phyloP scores from a whole-genome alignment of 1,140 invertebrate genomes.

The Acromyrmex echinatior region DNA sequence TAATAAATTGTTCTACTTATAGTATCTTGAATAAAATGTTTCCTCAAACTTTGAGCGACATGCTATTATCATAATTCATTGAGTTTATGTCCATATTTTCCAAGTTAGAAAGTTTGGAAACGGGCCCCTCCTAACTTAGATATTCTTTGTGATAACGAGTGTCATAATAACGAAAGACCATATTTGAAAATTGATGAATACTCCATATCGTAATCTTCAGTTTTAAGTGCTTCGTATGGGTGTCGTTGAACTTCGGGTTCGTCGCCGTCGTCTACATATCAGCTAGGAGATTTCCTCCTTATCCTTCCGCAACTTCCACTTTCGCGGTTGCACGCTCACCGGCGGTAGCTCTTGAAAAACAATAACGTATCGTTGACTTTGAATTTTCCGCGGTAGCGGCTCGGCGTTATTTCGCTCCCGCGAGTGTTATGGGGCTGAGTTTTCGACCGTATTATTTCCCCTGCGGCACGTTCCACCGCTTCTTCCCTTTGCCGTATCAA shows the following conservation, averaged over 20 bases:
- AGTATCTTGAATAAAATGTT: not conserved
- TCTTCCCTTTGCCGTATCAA: conserved; percentile 13
- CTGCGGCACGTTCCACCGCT: conserved; percentile 71
- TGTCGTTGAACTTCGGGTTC: conserved; percentile 24
- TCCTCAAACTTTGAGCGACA: not conserved
- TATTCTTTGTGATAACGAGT: conserved; percentile 22
- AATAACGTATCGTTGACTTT: conserved; percentile 80
- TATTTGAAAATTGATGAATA: conserved; percentile 5
- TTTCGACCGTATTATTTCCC: conserved; percentile 79
- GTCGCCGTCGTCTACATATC: conserved; percentile 45
- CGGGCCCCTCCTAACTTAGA: not conserved
- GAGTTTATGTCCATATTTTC: not conserved
- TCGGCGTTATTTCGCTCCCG: conserved; percentile 75
- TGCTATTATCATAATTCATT: not conserved
- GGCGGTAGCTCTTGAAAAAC: conserved; percentile 75
- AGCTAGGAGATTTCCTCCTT: conserved; percentile 7
- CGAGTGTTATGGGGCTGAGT: conserved; percentile 53
- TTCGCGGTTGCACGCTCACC: conserved; percentile 52
- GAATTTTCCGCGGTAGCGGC: conserved; percentile 77
- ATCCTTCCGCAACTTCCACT: conserved; percentile 31
- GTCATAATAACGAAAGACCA: not conserved
- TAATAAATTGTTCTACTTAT: not conserved
- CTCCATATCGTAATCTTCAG: not conserved
- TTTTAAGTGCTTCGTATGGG: conserved; percentile 2
- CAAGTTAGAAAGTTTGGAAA: not conserved